Base-by-base conservation (phyloP, 1,140 invertebrate species). In the Pemphigus obesinymphae region DNA sequence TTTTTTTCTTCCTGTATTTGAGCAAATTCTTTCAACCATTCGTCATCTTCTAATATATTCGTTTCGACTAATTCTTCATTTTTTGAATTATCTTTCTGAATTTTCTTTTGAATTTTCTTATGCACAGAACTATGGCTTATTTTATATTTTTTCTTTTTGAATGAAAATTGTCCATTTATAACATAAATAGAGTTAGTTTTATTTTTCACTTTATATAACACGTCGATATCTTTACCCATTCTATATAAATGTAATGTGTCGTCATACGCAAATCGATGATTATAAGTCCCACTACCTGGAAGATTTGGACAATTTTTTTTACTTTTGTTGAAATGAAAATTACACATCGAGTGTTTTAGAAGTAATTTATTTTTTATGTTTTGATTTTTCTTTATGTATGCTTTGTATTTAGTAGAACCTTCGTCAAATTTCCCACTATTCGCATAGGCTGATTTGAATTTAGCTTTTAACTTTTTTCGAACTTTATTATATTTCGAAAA, bases 151-250 rank as follows among this genome's bases (percentile, higher is more conserved):
- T 72, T 17, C 3, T 29, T 45, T 3, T 20, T 26, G 13, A 11
- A 43, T 48, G 48, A 8, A 72, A 72, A 72, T 31, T 72, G 23
- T 29, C 68, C 68, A 20, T 72, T 72, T 72, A 72, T 72, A 0
- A 48, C 68, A 29, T 72, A 72, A 17, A 72, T 72, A 29, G 68
- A 72, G 15, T 72, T 43, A 45, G 68, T 72, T 72, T 72, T 72
- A 48, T 72, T 72, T 31, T 72, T 72, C 23, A 72, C 68, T 72
- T 72, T 72, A 29, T 72, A 72, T 1, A 72, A 31, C 10, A 72
- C 68, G 23, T 72, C 40, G 45, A 48, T 23, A 8, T 48, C 43
- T 29, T 48, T 29, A 20, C 43, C 43, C 15, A 48, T 29, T 17
- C 23, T 15, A 29, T 72, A 23, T 29, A 72, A 31, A 13, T 48